phyloP scores from a whole-genome alignment of 2,113 vertebrate species.

The Hippopotamus amphibius region DNA sequence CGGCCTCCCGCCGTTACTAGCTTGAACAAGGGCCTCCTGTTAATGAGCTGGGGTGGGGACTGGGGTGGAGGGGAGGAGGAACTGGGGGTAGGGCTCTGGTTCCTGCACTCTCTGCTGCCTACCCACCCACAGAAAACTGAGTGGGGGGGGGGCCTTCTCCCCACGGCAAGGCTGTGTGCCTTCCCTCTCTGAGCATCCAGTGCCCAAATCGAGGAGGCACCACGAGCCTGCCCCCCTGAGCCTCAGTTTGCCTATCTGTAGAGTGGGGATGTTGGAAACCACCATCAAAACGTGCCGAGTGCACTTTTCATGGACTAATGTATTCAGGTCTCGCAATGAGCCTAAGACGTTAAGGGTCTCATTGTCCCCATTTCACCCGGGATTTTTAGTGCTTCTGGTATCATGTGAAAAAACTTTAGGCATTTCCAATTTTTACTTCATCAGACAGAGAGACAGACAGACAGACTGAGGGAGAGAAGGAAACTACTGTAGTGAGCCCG shows the following conservation, averaged over 20 bases:
- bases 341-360: background rate
- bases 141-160: background rate
- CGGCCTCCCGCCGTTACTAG: background rate
- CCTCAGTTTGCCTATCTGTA: background rate
- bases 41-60: background rate
- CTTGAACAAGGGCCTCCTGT: constrained; percentile 71
- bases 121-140: background rate
- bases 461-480: background rate
- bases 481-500: background rate
- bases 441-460: background rate
- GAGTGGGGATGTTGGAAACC: background rate
- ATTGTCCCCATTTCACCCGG: background rate
- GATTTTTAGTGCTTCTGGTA: background rate
- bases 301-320: background rate
- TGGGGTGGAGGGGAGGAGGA: background rate
- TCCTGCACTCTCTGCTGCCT: background rate
- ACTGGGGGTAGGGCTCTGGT: background rate
- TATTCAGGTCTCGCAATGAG: background rate
- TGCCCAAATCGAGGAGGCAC: background rate
- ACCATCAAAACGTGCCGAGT: background rate
- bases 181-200: background rate
- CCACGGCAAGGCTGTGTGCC: background rate
- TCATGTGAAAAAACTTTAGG: background rate
- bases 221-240: background rate
- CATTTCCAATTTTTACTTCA: background rate